These are phyloP conservation scores for Drosophila peninsularis DNA, from an alignment of 2,888 invertebrate genomes.

Conservation along the genomic window DNA sequence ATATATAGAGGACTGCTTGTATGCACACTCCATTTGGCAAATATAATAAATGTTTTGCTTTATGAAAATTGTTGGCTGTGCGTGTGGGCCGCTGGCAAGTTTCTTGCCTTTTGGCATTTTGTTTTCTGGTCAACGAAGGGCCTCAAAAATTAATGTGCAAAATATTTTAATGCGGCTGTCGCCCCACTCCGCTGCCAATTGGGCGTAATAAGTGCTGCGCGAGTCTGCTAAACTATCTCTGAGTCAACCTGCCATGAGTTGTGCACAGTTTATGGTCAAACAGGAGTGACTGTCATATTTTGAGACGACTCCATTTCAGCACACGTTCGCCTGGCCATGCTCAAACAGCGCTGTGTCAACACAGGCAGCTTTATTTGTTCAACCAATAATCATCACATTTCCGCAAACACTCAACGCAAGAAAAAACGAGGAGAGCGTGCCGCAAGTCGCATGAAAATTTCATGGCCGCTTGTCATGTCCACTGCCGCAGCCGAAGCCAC, in stretches of 20 bases:
- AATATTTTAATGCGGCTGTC: constrained; percentile 69
- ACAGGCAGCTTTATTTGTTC: constrained; percentile 60
- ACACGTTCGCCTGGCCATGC: constrained; percentile 19
- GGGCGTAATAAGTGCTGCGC: constrained; percentile 50
- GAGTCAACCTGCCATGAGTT: not conserved
- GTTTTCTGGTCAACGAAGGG: constrained; percentile 56
- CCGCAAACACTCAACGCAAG: constrained; percentile 61
- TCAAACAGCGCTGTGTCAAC: constrained; percentile 49
- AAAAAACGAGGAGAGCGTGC: constrained; percentile 13
- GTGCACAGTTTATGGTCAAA: constrained; percentile 16
- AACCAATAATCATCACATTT: constrained; percentile 80
- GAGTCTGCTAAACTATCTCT: constrained; percentile 4
- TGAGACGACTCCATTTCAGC: constrained; percentile 42
- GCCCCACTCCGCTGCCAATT: constrained; percentile 39
- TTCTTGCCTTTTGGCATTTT: constrained; percentile 40
- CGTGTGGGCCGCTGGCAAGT: constrained; percentile 46
- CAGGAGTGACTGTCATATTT: constrained; percentile 32
- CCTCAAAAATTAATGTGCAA: constrained; percentile 62
- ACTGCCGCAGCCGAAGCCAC: constrained; percentile 33
- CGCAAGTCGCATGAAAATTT: constrained; percentile 67
- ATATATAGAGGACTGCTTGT: constrained; percentile 6
- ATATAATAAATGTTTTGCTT: constrained; percentile 75
- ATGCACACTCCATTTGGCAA: constrained; percentile 71
- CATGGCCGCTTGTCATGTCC: constrained; percentile 50
- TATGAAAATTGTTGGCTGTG: constrained; percentile 57